A percentile compares a stretch with the other conserved stretches of the same genome.
Evolutionary conservation across 2,888 invertebrate species (phyloP).

Genomic region (Thelaira solivaga): DNA sequence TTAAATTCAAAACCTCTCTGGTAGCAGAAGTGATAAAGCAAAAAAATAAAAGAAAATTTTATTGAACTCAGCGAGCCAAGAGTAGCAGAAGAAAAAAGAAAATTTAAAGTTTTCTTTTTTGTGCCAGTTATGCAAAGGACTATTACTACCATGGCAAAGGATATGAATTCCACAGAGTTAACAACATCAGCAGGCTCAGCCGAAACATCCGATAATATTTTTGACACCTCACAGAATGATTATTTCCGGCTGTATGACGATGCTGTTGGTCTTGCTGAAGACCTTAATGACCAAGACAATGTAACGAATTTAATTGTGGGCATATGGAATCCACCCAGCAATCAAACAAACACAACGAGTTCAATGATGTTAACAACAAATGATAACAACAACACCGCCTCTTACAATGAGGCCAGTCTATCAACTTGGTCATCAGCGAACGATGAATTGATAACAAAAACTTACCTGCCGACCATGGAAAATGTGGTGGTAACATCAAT

Average conservation of each 20-base stretch:
- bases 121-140: slow-evolving; percentile 50
- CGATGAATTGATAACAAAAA: not conserved
- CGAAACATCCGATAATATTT: slow-evolving; percentile 54
- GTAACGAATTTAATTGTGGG: slow-evolving; percentile 61
- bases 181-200: slow-evolving; percentile 36
- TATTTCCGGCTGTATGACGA: slow-evolving; percentile 64
- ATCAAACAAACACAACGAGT: slow-evolving; percentile 56
- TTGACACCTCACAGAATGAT: slow-evolving; percentile 59
- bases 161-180: slow-evolving; percentile 63
- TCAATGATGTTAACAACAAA: slow-evolving; percentile 28
- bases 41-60: not conserved
- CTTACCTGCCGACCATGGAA: not conserved
- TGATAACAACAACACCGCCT: slow-evolving; percentile 15
- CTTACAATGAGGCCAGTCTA: not conserved
- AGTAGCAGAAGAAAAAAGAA: not conserved
- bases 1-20: not conserved
- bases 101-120: no score
- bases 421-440: slow-evolving; percentile 34
- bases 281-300: slow-evolving; percentile 34
- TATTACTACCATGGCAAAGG: slow-evolving; percentile 58
- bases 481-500: not conserved
- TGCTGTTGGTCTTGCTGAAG: slow-evolving; percentile 42
- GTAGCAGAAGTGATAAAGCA: not conserved
- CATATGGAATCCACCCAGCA: slow-evolving; percentile 60
- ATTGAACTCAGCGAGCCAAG: not conserved